Evolutionary conservation across 1,140 invertebrate species (phyloP), one percentile per base, ranked within the genome.

Genomic region (Papilio polytes): DNA sequence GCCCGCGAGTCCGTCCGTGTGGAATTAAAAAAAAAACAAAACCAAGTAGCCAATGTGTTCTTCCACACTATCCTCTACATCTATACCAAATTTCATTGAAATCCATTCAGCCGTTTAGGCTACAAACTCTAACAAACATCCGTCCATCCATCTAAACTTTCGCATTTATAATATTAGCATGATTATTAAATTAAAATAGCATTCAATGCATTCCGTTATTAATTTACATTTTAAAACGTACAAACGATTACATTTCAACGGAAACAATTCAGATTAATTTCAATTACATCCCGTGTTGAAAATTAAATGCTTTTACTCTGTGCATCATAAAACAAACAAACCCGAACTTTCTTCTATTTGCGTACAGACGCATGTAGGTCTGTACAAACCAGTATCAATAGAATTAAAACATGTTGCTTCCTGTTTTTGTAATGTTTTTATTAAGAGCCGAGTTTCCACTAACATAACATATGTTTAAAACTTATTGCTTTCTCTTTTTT

Each of bases 301-400:
- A 70, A 70, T 70, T 70, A 70, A 70, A 70, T 70, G 63, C 59
- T 31, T 70, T 31, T 70, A 70, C 26, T 70, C 63, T 15, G n/a
- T 59, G 63, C 22, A 70, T 70, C 63, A 70, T 70, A 70, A 70
- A 70, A 70, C 13, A 70, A 70, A 70, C 63, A 70, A 70, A 63
- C 59, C 20, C 59, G 10, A 63, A 70, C 26, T 70, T 70, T 70
- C 63, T 70, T 70, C 63, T 70, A 70, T 70, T 70, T 70, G 26
- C 63, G 63, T 70, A 70, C 63, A 70, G 22, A 31, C 26, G 63
- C 26, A 31, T 70, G 26, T 31, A 31, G 7, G 13, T 15, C 22
- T 31, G 26, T 31, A 31, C 26, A 70, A 31, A 70, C 63, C 26
- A 4, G 26, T 70, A 70, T 70, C 63, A 70, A 70, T 70, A 31